Conservation (phyloP, 2,888 invertebrate species). For the Synergus gifuensis region DNA sequence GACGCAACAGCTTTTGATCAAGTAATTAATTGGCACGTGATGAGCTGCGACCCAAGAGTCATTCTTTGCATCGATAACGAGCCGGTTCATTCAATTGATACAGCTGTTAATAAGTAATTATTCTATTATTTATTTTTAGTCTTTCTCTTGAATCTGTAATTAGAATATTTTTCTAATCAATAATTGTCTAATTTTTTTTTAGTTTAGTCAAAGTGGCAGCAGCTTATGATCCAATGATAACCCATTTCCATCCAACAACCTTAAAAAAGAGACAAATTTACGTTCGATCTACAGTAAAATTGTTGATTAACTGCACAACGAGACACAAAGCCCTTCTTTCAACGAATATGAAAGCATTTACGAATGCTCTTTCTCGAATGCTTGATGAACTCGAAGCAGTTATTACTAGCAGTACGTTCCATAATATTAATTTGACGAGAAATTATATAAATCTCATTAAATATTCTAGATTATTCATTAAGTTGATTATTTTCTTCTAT, state of each 20-base stretch:
- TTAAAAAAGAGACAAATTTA: conserved; percentile 81
- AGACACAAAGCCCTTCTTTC: conserved; percentile 79
- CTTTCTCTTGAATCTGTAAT: conserved; percentile 21
- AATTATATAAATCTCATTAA: conserved; percentile 1
- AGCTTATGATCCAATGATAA: conserved; percentile 79
- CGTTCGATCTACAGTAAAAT: conserved; percentile 81
- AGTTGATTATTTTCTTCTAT: conserved; percentile 46
- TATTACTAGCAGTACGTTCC: conserved; percentile 75
- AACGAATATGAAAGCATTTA: conserved; percentile 79
- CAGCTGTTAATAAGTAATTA: conserved; percentile 80
- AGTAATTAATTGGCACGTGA: conserved; percentile 86
- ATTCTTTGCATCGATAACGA: conserved; percentile 78
- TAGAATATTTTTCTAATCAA: conserved; percentile 14
- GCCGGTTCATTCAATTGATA: conserved; percentile 80
- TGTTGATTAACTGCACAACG: conserved; percentile 80
- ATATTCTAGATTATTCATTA: conserved; percentile 24
- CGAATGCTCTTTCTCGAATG: conserved; percentile 78
- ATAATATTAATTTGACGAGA: background rate
- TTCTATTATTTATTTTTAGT: background rate
- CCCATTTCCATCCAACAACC: conserved; percentile 78
- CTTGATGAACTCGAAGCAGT: conserved; percentile 80
- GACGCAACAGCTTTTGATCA: conserved; percentile 83
- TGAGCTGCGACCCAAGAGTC: conserved; percentile 85
- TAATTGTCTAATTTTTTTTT: conserved; percentile 58
- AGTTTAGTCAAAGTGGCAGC: conserved; percentile 83